These are phyloP conservation scores for Dicranocentrus wangi DNA, from an alignment of 2,888 invertebrate species.

Conservation along the genomic window DNA sequence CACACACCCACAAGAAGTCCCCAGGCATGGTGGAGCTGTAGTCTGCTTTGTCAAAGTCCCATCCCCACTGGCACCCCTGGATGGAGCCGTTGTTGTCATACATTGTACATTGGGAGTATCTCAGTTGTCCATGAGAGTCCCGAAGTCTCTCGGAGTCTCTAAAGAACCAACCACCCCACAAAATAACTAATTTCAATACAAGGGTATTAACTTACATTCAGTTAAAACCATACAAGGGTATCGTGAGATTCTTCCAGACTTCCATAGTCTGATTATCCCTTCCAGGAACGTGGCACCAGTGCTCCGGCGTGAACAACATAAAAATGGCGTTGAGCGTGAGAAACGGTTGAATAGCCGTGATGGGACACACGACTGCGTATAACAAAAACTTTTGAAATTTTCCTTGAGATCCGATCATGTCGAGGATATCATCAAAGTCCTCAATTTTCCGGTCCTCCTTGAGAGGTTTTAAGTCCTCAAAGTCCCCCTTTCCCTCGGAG, in stretches of 20 bases:
- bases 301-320: constrained; percentile 78
- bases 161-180: constrained; percentile 49
- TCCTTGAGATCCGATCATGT: constrained; percentile 77
- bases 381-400: constrained; percentile 78
- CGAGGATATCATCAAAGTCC: constrained; percentile 78
- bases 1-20: constrained; percentile 70
- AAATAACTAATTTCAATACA: too few species aligned
- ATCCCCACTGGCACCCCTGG: constrained; percentile 59
- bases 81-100: neutral
- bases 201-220: too few species aligned
- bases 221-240: constrained; percentile 79
- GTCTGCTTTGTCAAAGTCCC: constrained; percentile 68
- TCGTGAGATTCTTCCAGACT: constrained; percentile 77
- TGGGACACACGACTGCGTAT: constrained; percentile 75
- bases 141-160: constrained; percentile 7
- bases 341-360: constrained; percentile 77
- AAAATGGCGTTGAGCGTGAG: constrained; percentile 78
- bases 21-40: constrained; percentile 68
- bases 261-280: constrained; percentile 75
- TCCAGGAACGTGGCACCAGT: constrained; percentile 79
- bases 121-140: constrained; percentile 40
- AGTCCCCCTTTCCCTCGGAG: too few species aligned
- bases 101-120: constrained; percentile 64
- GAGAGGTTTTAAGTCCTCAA: too few species aligned
- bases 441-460: constrained; percentile 71